Base-by-base conservation (phyloP, 2,888 invertebrate genomes). In the Tupiocoris notatus region DNA sequence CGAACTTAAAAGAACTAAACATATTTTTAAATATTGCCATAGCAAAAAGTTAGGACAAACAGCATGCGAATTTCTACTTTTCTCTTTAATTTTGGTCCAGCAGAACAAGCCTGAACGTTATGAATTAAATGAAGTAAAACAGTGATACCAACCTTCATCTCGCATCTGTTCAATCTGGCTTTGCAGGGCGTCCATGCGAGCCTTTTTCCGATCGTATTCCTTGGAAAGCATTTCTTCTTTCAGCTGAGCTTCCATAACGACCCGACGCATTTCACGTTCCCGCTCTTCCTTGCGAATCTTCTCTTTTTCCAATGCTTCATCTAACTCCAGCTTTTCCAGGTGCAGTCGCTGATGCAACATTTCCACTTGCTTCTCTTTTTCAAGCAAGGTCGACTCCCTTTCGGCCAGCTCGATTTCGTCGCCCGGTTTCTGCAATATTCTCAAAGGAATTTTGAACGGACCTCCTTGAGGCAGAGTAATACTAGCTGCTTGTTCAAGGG, bases 331-430 rank as follows among this genome's bases (percentile, higher is more conserved):
- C 54, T 22, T 75, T 6, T 65, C 65, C 17, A 57, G 17, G 54
- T 77, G 74, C 24, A 78, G 56, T 54, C 25, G 62, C 7, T 77
- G 74, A 23, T 75, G 74, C 17, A 78, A 22, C 12, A 77, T 76
- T 78, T 78, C 76, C 18, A 79, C 21, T 67, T 79, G 78, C 61
- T 68, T 78, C 67, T 80, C 80, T 77, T 78, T 79, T 61, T 78
- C 76, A 17, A 80, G 20, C 16, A 80, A 71, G 17, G 77, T 59
- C 17, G 68, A 21, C 56, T 79, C 80, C 67, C 80, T 77, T n/a
- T 79, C 78, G 56, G 77, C 68, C 9, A 80, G 63, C 56, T 80
- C 79, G 1, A 57, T 74, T 24, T 78, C 77, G 61, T 78, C 78
- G 22, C 58, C 66, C 12, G 80, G 80, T 39, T 67, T 77, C 16